Base-by-base conservation (phyloP, 2,888 invertebrate genomes). In the Hemicrepidius hirtus region DNA sequence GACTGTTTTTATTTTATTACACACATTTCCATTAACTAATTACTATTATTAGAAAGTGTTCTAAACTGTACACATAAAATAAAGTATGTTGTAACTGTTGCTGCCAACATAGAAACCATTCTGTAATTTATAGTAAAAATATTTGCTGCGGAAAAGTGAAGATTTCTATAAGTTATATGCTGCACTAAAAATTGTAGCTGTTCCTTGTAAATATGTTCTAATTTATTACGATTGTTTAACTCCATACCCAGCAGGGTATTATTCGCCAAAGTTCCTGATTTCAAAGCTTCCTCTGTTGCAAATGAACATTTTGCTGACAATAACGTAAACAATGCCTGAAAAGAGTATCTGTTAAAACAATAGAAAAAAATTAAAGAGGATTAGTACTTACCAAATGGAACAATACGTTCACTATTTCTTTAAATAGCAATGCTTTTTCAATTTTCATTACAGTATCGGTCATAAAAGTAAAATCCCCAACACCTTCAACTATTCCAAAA, bases 121-220 rank as follows among this genome's bases (percentile, higher is more conserved):
- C n/a, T 44, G 16, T 16, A 44, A 44, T 44, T n/a, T n/a, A 44
- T n/a, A 2, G n/a, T 16, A 44, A 44, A 44, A 16, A 44, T 44
- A 16, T n/a, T n/a, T 7, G 13, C 44, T 4, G 44, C 44, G 7
- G 13, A 16, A 44, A 44, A 44, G 44, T 44, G 44, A n/a, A n/a
- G n/a, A 16, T 44, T 44, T 13, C 16, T 44, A 16, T 16, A 44
- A 16, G 18, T 12, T 16, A 44, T 44, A n/a, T 44, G 44, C n/a
- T 44, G 44, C 6, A 16, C n/a, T 2, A 44, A n/a, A 13, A 44
- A 1, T 16, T 44, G 3, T 4, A 44, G 16, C 18, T 44, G 16
- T 16, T 44, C 44, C n/a, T n/a, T n/a, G n/a, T 16, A 44, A 12
- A 44, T 3, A 6, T 44, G 6, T 44, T 44, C 44, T 6, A 16